These are phyloP conservation scores for Timandra comae DNA, from an alignment of 2,888 invertebrate species.

Conservation along the genomic window DNA sequence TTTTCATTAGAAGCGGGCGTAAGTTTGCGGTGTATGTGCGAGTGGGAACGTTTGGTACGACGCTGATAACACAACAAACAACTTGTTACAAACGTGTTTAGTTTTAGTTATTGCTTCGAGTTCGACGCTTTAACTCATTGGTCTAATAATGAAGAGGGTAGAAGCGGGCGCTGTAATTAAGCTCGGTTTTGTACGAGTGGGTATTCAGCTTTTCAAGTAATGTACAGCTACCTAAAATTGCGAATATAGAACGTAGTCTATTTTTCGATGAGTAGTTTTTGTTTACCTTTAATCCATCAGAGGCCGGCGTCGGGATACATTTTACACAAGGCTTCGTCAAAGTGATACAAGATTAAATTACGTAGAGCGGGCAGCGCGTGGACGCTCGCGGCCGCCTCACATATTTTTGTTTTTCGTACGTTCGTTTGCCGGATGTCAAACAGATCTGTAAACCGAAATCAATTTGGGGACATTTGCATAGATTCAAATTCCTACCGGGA, in stretches of 20 bases:
- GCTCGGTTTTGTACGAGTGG: constrained; percentile 39
- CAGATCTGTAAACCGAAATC: constrained; percentile 59
- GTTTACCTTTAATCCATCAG: constrained; percentile 29
- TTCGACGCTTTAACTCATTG: constrained; percentile 72
- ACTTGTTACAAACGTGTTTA: constrained; percentile 77
- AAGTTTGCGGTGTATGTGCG: constrained; percentile 68
- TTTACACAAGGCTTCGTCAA: constrained; percentile 50
- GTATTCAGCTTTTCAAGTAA: constrained; percentile 19
- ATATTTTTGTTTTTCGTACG: constrained; percentile 40
- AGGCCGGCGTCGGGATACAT: constrained; percentile 25
- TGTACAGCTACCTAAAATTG: constrained; percentile 7
- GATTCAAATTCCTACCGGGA: constrained; percentile 37
- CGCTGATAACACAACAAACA: constrained; percentile 76
- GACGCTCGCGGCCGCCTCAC: constrained; percentile 33
- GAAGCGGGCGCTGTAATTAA: constrained; percentile 52
- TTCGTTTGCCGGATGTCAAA: constrained; percentile 63
- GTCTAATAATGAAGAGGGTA: constrained; percentile 67
- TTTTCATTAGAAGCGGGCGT: constrained; percentile 65
- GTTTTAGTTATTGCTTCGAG: constrained; percentile 74
- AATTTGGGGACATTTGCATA: constrained; percentile 50
- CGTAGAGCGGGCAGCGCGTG: constrained; percentile 34
- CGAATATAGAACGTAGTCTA: constrained; percentile 6
- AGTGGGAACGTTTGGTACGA: constrained; percentile 66
- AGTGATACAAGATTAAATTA: constrained; percentile 65
- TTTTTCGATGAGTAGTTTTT: constrained; percentile 9